Evolutionary conservation across 2,113 vertebrate genomes (phyloP).

Genomic region (Aldabrachelys gigantea): DNA sequence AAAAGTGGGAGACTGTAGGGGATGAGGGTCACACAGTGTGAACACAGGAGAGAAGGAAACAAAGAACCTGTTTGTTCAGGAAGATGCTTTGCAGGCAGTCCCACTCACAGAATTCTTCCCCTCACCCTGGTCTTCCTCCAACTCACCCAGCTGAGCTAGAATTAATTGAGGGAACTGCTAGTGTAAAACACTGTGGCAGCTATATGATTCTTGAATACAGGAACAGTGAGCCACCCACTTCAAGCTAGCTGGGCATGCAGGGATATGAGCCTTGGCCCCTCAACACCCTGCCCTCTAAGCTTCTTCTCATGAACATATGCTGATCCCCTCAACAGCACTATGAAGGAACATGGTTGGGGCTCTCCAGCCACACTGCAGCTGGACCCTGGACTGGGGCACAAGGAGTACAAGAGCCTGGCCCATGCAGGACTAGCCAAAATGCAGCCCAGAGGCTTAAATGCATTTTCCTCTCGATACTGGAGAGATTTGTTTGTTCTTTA

Average conservation of each 20-base stretch:
- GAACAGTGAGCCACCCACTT: background rate
- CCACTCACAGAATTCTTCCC: background rate
- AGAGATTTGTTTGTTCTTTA: background rate
- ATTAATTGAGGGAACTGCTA: background rate
- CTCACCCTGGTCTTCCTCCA: background rate
- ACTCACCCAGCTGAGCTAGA: background rate
- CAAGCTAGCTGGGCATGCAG: background rate
- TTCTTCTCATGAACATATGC: background rate
- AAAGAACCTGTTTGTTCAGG: background rate
- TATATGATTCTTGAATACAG: background rate
- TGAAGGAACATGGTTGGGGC: background rate
- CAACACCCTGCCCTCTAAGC: background rate
- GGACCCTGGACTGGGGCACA: background rate
- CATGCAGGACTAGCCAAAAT: background rate
- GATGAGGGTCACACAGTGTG: too few species aligned
- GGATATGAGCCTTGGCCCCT: background rate
- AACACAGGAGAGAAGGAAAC: background rate
- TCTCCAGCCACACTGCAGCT: background rate
- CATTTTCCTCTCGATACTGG: background rate
- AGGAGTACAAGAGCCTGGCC: background rate
- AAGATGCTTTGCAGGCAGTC: background rate
- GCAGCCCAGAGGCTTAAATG: background rate
- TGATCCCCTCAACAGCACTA: fast-evolving
- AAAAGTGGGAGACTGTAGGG: background rate
- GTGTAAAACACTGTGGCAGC: background rate